Evolutionary conservation across 2,888 invertebrate species (phyloP).

Genomic region (Cantharis flavilabris): DNA sequence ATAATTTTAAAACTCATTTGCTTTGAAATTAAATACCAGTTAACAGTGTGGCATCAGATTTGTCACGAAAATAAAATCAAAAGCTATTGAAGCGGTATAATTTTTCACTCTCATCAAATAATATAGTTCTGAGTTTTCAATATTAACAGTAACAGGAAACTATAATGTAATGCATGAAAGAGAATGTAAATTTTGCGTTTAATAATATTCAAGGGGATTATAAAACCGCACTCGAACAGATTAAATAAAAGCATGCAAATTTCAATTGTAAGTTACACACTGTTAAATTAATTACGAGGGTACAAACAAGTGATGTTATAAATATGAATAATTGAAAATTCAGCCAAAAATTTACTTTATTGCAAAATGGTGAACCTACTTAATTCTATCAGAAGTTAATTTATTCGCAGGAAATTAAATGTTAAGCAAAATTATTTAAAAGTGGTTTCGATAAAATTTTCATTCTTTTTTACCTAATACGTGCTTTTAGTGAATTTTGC

Average conservation of each 20-base stretch:
- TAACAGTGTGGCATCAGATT: too few species aligned
- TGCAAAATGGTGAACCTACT: not conserved
- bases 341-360: not conserved
- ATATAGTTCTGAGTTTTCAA: not conserved
- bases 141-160: not conserved
- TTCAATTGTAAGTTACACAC: slow-evolving; percentile 9
- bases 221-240: slow-evolving; percentile 10
- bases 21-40: too few species aligned
- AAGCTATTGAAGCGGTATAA: not conserved
- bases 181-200: slow-evolving; percentile 7
- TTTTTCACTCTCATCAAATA: not conserved
- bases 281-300: not conserved
- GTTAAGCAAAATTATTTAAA: not conserved
- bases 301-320: not conserved
- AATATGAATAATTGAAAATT: not conserved
- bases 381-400: not conserved
- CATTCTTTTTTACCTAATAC: not conserved
- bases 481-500: not conserved
- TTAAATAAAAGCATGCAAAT: slow-evolving; percentile 8
- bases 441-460: not conserved
- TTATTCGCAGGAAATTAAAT: not conserved
- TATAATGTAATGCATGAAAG: not conserved
- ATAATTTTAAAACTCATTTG: too few species aligned
- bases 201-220: slow-evolving; percentile 12
- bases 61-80: too few species aligned